Evolutionary conservation across 2,113 vertebrate species (phyloP).

Genomic region (Myotis yumanensis): DNA sequence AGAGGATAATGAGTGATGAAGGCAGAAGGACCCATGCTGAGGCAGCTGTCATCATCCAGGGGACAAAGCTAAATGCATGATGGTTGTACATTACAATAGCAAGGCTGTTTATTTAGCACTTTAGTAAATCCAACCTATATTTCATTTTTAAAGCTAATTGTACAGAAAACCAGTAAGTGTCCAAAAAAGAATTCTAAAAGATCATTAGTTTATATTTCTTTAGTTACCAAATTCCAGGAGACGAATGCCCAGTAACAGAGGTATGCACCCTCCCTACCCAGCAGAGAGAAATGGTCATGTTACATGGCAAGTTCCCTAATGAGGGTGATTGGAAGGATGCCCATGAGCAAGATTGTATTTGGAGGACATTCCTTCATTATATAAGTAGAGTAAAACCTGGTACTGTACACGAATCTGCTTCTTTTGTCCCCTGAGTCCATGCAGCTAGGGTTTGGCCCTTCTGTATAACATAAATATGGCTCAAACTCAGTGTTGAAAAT

Average conservation of each 20-base stretch:
- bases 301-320: neutral
- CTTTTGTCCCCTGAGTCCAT: neutral
- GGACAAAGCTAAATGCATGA: neutral
- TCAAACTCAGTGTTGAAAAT: slow-evolving; percentile 12
- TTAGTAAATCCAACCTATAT: neutral
- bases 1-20: neutral
- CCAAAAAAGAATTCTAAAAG: neutral
- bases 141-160: slow-evolving; percentile 38
- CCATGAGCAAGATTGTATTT: neutral
- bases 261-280: neutral
- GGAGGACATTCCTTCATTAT: neutral
- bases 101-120: neutral
- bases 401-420: neutral
- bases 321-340: neutral
- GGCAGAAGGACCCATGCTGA: neutral
- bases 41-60: neutral
- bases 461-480: slow-evolving; percentile 23
- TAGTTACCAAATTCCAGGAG: neutral
- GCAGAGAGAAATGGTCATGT: neutral
- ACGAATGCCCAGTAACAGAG: neutral
- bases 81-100: neutral
- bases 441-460: neutral
- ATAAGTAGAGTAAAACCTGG: neutral
- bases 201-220: neutral
- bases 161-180: neutral